Conservation (phyloP, 1,140 invertebrate species). For the Agrypnia vestita region DNA sequence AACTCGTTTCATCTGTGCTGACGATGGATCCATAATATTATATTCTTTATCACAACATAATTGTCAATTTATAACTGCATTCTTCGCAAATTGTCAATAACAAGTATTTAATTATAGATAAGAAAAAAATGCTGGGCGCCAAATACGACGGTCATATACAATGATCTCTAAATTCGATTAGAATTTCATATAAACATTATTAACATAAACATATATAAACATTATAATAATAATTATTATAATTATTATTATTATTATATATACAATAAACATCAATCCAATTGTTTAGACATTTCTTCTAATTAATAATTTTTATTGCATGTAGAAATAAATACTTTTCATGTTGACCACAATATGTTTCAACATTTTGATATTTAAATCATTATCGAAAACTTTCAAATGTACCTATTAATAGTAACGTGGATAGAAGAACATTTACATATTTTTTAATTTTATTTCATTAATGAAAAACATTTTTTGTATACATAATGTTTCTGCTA, state of each 20-base stretch:
- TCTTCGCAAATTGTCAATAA: not conserved
- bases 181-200: too few relatives aligned
- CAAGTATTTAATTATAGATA: not conserved
- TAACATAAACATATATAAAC: too few relatives aligned
- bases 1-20: not conserved
- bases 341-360: too few relatives aligned
- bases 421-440: not conserved
- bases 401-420: too few relatives aligned
- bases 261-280: too few relatives aligned
- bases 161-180: too few relatives aligned
- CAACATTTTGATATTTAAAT: too few relatives aligned
- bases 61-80: not conserved
- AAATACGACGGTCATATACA: too few relatives aligned
- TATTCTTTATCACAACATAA: not conserved
- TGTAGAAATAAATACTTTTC: too few relatives aligned
- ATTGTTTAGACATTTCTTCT: not conserved
- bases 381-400: too few relatives aligned
- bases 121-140: not conserved
- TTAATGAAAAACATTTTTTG: not conserved
- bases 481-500: not conserved
- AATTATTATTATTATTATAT: too few relatives aligned
- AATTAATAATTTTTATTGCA: not conserved
- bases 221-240: too few relatives aligned
- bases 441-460: not conserved
- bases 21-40: not conserved